These are phyloP conservation scores for Thera britannica DNA, from an alignment of 2,888 invertebrate genomes.

Conservation along the genomic window DNA sequence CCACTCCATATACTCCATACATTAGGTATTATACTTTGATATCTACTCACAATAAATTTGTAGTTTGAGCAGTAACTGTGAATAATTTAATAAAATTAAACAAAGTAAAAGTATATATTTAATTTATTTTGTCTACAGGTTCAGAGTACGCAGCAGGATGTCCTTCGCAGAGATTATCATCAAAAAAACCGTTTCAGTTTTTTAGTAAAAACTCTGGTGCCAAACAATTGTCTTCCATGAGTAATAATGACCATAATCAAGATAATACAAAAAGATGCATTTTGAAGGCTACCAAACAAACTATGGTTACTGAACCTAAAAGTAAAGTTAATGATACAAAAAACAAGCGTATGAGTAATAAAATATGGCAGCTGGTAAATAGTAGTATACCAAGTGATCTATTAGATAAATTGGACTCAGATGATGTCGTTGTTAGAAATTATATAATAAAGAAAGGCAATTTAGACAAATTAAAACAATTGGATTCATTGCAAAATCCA, in stretches of 20 bases:
- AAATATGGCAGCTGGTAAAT: conserved; percentile 16
- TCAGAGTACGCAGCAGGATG: conserved; percentile 12
- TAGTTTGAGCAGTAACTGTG: neutral
- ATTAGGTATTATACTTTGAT: neutral
- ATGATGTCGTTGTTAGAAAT: conserved; percentile 13
- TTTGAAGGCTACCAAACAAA: conserved; percentile 13
- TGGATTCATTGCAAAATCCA: conserved; percentile 6
- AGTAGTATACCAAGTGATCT: neutral
- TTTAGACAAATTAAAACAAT: conserved; percentile 6
- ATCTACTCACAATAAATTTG: neutral
- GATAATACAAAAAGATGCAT: conserved; percentile 13
- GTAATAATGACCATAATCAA: neutral
- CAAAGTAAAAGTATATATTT: neutral
- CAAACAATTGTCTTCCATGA: conserved; percentile 13
- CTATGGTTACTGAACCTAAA: conserved; percentile 13
- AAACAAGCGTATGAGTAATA: conserved; percentile 9
- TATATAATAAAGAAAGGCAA: conserved; percentile 4
- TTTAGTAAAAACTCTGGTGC: conserved; percentile 18
- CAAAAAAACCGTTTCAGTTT: conserved; percentile 16
- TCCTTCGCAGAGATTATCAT: conserved; percentile 22
- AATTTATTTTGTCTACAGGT: conserved; percentile 33
- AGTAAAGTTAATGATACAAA: conserved; percentile 10
- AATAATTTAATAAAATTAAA: conserved; percentile 6
- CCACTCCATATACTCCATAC: no score
- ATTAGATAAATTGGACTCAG: neutral